Percentiles rank a stretch among this genome's conserved stretches.
These are phyloP conservation scores for Misgurnus mizolepis DNA, from an alignment of 2,113 vertebrate genomes.

Conservation along the genomic window DNA sequence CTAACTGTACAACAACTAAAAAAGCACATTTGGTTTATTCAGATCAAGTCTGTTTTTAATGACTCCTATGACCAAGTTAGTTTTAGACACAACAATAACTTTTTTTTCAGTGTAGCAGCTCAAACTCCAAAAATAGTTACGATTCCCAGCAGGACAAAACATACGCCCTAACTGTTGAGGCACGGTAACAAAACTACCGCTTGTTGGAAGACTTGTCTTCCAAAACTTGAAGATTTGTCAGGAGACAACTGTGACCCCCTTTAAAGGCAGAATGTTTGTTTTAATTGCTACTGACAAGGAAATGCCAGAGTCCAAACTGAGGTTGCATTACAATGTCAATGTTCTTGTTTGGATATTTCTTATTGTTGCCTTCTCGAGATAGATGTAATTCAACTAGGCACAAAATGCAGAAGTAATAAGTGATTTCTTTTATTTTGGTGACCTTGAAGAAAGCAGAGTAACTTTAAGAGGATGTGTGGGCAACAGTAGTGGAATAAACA, in stretches of 20 bases:
- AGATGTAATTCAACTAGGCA: constrained; percentile 15
- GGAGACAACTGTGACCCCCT: constrained; percentile 41
- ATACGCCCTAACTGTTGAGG: not conserved
- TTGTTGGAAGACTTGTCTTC: not conserved
- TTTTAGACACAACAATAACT: not conserved
- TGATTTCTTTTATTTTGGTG: not conserved
- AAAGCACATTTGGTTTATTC: constrained; percentile 18
- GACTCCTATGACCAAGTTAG: not conserved
- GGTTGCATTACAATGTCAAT: constrained; percentile 13
- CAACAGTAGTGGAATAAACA: not conserved
- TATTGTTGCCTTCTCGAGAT: constrained; percentile 10
- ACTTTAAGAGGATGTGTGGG: not conserved
- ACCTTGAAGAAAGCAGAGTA: not conserved
- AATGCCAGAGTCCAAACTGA: not conserved
- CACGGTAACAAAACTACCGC: not conserved
- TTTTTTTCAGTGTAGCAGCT: not conserved
- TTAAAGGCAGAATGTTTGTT: constrained; percentile 45
- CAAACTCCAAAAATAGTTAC: not conserved
- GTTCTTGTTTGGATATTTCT: not conserved
- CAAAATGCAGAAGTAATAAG: not conserved
- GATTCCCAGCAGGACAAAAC: not conserved
- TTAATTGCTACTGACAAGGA: constrained; percentile 54
- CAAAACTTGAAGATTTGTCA: constrained; percentile 10
- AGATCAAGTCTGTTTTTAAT: not conserved
- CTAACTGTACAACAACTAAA: constrained; percentile 38